Percentiles rank a stretch among this genome's conserved stretches.
phyloP scores from a whole-genome alignment of 2,113 vertebrate genomes.

The Pelvicachromis taeniatus region DNA sequence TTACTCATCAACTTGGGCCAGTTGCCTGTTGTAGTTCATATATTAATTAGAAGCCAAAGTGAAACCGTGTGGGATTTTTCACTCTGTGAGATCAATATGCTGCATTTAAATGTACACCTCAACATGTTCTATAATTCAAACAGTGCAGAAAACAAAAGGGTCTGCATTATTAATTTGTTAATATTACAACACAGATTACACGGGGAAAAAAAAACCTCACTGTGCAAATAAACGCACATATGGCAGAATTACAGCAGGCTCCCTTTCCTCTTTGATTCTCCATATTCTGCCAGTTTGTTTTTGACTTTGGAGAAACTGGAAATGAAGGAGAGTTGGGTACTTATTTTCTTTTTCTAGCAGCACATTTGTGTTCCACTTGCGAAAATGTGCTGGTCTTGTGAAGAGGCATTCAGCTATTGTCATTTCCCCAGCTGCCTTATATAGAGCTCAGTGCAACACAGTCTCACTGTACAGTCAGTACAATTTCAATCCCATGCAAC shows the following conservation, averaged over 20 bases:
- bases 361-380: slow-evolving; percentile 33
- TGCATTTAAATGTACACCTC: slow-evolving; percentile 23
- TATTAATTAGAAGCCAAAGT: background rate
- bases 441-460: background rate
- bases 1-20: background rate
- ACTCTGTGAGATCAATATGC: slow-evolving; percentile 1
- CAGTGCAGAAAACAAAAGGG: slow-evolving; percentile 15
- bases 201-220: background rate
- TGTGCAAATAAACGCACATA: background rate
- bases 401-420: background rate
- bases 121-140: slow-evolving; percentile 32
- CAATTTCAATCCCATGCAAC: background rate
- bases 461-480: background rate
- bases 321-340: slow-evolving; percentile 14
- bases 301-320: background rate
- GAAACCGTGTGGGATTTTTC: background rate
- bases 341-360: background rate
- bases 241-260: background rate
- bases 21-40: background rate
- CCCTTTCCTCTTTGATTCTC: background rate
- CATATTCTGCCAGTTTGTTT: background rate
- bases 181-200: background rate
- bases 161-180: slow-evolving; percentile 15
- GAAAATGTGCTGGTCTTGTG: slow-evolving; percentile 14
- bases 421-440: background rate